Evolutionary conservation across 2,797 vertebrate species (phyloP), one percentile per base, ranked within the genome.

Genomic region (Hyperoplus lanceolatus): DNA sequence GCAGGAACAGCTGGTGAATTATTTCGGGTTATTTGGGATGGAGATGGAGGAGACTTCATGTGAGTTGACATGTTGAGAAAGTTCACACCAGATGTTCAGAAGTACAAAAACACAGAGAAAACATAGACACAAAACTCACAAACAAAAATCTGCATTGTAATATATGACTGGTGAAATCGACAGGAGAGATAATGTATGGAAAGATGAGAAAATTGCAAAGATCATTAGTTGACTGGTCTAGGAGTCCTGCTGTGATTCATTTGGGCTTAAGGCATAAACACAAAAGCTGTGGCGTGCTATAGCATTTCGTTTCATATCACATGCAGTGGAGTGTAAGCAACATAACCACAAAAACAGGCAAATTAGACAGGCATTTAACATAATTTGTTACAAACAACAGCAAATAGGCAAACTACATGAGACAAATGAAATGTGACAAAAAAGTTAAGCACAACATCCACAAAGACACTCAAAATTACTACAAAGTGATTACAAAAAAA

Each of bases 31-130:
- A 60, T 69, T 61, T 6, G 66, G 42, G 71, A 71, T 41, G 36
- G 58, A 75, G 70, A 49, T 6, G 16, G 75, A 55, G 72, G 79
- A 60, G 65, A 29, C 9, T 60, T 50, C 55, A 59, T 73, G 49
- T 21, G 57, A 61, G 62, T 29, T 5, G 63, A 70, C 49, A 51
- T 70, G 53, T 69, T 66, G 54, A 12, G 72, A 59, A 68, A 64
- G 60, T 77, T 74, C 50, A 62, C 51, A 53, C 69, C 87, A 91
- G 87, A 88, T 89, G 89, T 85, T 86, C 14, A 64, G 6, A 81
- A 43, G 60, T 79, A 61, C 74, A 82, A 59, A 73, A 68, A 68
- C 78, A 64, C 54, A 46, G 14, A 43, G 12, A 59, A 66, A 55
- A 61, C 79, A 77, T 75, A 78, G 65, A 79, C 51, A 66, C 41